Conservation (phyloP, 2,797 vertebrate genomes). For the Sus cebifrons region DNA sequence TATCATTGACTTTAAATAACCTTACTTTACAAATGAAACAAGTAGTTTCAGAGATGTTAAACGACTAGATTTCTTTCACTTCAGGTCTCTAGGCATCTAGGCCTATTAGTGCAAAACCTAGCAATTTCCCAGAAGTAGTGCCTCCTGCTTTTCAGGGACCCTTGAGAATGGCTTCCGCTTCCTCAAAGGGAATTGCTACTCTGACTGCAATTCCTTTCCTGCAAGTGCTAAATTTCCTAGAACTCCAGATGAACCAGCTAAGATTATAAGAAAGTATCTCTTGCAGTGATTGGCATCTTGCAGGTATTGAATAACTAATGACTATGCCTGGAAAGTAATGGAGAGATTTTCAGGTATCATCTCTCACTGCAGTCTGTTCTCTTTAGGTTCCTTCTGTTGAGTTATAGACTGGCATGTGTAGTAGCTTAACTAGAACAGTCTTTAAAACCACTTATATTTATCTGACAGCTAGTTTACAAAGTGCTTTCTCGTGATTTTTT, state of each 20-base stretch:
- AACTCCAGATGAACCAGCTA: neutral
- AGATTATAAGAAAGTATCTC: neutral
- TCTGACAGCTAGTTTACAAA: slow-evolving; percentile 21
- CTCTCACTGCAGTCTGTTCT: neutral
- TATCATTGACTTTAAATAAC: neutral
- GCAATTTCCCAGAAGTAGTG: neutral
- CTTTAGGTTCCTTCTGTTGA: neutral
- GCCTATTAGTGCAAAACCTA: neutral
- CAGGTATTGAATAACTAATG: neutral
- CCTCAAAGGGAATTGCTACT: neutral
- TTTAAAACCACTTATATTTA: neutral
- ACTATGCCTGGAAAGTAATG: neutral
- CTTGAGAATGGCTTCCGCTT: neutral
- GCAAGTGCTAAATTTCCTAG: neutral
- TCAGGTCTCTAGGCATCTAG: neutral
- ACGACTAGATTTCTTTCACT: neutral
- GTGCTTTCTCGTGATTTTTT: neutral
- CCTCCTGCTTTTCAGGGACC: neutral
- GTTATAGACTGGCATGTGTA: neutral
- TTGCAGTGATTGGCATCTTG: neutral
- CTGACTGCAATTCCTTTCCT: neutral
- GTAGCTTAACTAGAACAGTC: neutral
- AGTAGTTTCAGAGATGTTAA: slow-evolving; percentile 24
- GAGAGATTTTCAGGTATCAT: neutral
- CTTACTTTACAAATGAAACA: slow-evolving; percentile 44